Evolutionary conservation across 1,140 invertebrate genomes (phyloP).

Genomic region (Temnothorax nylanderi): DNA sequence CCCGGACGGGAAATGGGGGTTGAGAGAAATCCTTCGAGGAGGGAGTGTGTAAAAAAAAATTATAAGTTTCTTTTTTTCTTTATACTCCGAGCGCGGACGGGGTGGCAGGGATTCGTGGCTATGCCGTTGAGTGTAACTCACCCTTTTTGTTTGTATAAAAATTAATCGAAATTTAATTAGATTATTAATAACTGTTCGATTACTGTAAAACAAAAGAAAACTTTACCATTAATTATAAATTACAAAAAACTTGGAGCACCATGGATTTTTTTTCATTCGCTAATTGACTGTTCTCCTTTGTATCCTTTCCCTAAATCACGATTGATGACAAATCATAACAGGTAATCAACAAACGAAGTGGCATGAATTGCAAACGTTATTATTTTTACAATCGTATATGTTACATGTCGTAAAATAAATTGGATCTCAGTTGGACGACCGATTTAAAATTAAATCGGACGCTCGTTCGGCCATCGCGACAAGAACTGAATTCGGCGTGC

Average conservation of each 20-base stretch:
- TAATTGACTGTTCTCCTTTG: neutral
- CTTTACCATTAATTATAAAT: constrained; percentile 83
- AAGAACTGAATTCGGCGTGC: constrained; percentile 90
- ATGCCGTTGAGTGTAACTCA: constrained; percentile 81
- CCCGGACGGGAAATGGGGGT: constrained; percentile 48
- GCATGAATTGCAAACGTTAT: neutral
- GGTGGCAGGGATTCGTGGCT: constrained; percentile 78
- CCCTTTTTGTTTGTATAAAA: constrained; percentile 83
- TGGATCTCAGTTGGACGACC: neutral
- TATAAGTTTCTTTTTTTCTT: constrained; percentile 67
- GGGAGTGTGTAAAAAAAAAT: constrained; percentile 50
- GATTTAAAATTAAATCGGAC: constrained; percentile 84
- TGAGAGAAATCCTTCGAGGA: constrained; percentile 11
- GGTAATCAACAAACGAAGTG: neutral
- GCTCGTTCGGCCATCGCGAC: constrained; percentile 89
- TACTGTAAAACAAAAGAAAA: constrained; percentile 81
- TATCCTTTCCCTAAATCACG: neutral
- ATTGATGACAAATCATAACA: neutral
- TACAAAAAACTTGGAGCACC: constrained; percentile 76
- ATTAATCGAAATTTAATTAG: constrained; percentile 83
- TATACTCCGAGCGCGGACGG: constrained; percentile 69
- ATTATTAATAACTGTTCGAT: constrained; percentile 83
- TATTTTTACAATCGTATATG: neutral
- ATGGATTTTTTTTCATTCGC: neutral
- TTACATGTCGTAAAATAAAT: neutral